Base-by-base conservation (phyloP, 2,113 vertebrate species). In the Daubentonia madagascariensis region DNA sequence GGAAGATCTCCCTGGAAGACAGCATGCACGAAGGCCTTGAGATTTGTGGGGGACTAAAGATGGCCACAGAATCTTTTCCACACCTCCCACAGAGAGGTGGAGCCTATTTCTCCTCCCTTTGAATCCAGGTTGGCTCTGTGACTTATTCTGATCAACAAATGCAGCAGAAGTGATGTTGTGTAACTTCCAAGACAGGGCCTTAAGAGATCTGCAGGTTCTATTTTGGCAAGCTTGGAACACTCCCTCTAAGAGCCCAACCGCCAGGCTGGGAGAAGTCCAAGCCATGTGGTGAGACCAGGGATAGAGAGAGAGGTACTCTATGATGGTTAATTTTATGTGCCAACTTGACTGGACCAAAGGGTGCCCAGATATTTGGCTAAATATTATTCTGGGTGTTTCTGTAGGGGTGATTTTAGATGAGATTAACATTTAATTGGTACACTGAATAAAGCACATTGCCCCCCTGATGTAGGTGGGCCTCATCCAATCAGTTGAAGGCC, bases 141-240 rank as follows among this genome's bases (percentile, higher is more conserved):
- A 90, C 50, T 93, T 81, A 73, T 35, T 85, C 54, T 75, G 67
- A 63, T 43, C 45, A 35, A 54, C 45, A 89, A 75, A 54, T 37
- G 35, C n/a, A 73, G 22, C 28, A 83, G 57, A 83, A 48, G n/a
- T 43, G n/a, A 73, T 10, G 30, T 18, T 9, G 4, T 83, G 13
- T 67, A 22, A 95, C 25, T 61, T 91, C 17, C 32, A 68, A 50
- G 50, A 16, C 32, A 43, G 14, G 40, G 8, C 22, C 28, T 83
- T 79, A 40, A 37, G 10, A 76, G 30, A 52, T 61, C n/a, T 65
- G 35, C 18, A 68, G 79, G 40, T 52, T 72, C 45, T 65, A 37
- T 35, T 76, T 28, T 45, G n/a, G 35, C 94, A 85, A 57, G 6
- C 17, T 43, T 72, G 35, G 23, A 45, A 40, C 7, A 84, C 52